Percentiles rank a stretch among this genome's conserved stretches.
Conservation (phyloP, 2,797 vertebrate genomes). For the Cossypha heuglini region DNA sequence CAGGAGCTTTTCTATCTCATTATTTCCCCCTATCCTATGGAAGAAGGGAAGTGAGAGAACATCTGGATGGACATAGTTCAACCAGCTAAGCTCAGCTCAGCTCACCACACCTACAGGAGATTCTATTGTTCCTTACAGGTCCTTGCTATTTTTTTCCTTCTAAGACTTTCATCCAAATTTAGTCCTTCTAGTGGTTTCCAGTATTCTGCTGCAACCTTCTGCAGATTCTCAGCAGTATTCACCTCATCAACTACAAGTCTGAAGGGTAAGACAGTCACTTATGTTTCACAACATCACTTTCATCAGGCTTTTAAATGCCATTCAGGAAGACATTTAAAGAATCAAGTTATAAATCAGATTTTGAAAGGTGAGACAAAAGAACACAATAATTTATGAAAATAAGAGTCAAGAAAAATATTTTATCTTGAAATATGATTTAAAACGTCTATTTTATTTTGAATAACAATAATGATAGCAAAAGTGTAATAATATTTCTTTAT, state of each 20-base stretch:
- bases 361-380: neutral
- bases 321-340: neutral
- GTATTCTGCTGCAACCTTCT: neutral
- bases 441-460: neutral
- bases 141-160: neutral
- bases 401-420: neutral
- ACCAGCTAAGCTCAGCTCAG: neutral
- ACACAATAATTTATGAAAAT: neutral
- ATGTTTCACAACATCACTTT: neutral
- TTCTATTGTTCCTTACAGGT: neutral
- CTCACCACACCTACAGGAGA: neutral
- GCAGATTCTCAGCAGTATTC: neutral
- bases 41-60: neutral
- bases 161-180: neutral
- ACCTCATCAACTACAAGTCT: neutral
- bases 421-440: neutral
- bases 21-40: neutral
- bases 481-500: neutral
- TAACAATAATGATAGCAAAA: neutral
- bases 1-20: neutral
- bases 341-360: neutral
- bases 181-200: neutral
- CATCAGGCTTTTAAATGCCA: neutral
- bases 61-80: neutral
- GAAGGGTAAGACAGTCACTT: neutral